Evolutionary conservation across 2,888 invertebrate species (phyloP), one percentile per base, ranked within the genome.

Genomic region (Pseudococcus longispinus): DNA sequence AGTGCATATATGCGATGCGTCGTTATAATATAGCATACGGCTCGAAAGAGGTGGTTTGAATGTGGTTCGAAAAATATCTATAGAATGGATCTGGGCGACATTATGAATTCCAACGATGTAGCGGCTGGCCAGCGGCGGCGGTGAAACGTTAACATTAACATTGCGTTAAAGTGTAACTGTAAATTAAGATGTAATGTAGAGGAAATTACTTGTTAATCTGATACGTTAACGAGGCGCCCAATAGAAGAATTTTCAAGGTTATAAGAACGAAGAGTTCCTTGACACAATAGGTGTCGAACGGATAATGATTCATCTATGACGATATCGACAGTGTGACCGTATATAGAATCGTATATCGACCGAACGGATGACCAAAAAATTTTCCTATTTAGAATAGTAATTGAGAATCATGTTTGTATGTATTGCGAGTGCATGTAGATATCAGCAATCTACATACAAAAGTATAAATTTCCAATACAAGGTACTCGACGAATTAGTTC

Each of bases 151-250:
- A 29, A 74, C 74, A 80, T 80, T 80, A 42, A n/a, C 77, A 42
- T 80, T 20, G 77, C 74, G 74, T 74, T 74, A 60, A 11, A 37
- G 77, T 37, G 37, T 80, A 80, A 42, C 77, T 80, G 77, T 80
- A 80, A 80, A 80, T 80, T 80, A 80, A 80, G 77, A 80, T 80
- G 77, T 80, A 80, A 80, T 80, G 42, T 37, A 32, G 42, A 80
- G 77, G 77, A 80, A 80, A 80, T 80, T 80, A 80, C 77, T 80
- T 80, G 77, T 80, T 80, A 80, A 80, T 80, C 77, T 80, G 42
- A 80, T 37, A 42, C 77, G 77, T 42, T 80, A 80, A 80, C 77
- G 42, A 42, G 77, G 77, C 29, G 23, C 42, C 77, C 77, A 42
- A 80, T 80, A 42, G 77, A 42, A 80, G 42, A 42, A 42, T 80